These are phyloP conservation scores for Heliconius ethilla DNA, from an alignment of 2,888 invertebrate genomes.

Conservation along the genomic window DNA sequence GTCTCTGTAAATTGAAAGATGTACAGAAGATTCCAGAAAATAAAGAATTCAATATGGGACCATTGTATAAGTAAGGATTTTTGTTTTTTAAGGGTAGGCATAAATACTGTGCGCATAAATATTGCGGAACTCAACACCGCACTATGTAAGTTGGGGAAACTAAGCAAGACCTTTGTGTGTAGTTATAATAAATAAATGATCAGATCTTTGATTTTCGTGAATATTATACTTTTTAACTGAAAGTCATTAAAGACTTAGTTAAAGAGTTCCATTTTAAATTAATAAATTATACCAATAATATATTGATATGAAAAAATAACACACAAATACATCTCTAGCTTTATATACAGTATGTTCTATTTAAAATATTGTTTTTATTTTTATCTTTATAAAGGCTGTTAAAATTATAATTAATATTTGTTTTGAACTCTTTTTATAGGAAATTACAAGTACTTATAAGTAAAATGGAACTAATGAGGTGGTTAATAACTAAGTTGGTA, in stretches of 20 bases:
- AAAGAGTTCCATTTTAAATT: too few species aligned
- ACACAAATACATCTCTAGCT: neutral
- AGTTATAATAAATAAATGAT: too few species aligned
- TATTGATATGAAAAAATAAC: too few species aligned
- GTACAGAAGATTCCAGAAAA: conserved; percentile 42
- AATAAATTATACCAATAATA: too few species aligned
- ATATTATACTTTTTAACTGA: too few species aligned
- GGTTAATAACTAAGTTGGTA: conserved; percentile 57
- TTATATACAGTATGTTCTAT: conserved; percentile 3
- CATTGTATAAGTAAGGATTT: conserved; percentile 55
- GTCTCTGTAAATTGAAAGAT: conserved; percentile 52
- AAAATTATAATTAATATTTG: neutral
- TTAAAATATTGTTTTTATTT: neutral
- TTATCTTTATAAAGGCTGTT: neutral
- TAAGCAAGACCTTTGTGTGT: too few species aligned
- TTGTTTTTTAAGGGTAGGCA: neutral
- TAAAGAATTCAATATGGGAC: conserved; percentile 49
- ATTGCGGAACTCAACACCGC: too few species aligned
- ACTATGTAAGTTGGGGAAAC: too few species aligned
- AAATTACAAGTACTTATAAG: conserved; percentile 54
- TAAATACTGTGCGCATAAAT: too few species aligned
- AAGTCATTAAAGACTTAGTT: too few species aligned
- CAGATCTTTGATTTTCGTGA: too few species aligned
- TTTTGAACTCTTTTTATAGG: conserved; percentile 49
- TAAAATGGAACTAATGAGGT: conserved; percentile 64